Evolutionary conservation across 1,140 invertebrate species (phyloP), one percentile per base, ranked within the genome.

Genomic region (Diorhabda carinulata): DNA sequence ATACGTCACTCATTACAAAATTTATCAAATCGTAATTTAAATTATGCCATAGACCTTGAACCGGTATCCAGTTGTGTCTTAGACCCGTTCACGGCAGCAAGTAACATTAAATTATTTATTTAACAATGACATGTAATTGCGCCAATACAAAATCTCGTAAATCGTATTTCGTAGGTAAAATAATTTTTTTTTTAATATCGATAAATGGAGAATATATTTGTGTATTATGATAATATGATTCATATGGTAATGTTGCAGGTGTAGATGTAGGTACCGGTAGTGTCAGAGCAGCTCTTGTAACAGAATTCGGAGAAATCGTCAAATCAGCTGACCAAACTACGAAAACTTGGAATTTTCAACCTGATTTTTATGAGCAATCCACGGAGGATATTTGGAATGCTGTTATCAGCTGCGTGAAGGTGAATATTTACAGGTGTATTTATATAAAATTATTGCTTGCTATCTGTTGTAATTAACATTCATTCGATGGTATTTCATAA

Each of bases 191-290:
- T 8, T n/a, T 52, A 52, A 6, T n/a, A n/a, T 52, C 3, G n/a
- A 52, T 6, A 52, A 6, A n/a, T 52, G 3, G 47, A 25, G 25
- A 52, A 52, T 52, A 52, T 3, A 25, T 25, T 25, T 25, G 25
- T 25, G 25, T 25, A 25, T 25, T 25, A 25, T 25, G 25, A 25
- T 25, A 25, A 25, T 25, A 25, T 25, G 25, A 25, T 25, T 25
- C 25, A 25, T 25, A 25, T 25, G 25, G 57, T 43, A 91, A 88
- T 79, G 96, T 92, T 81, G 86, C 98, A 77, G 95, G 95, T 66
- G 93, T 98, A 25, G 96, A 98, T 83, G 95, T 98, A 40, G 96
- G 96, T 42, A 96, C 95, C 5, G 91, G 90, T 52, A 97, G 95
- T 84, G 93, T 89, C 7, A 81, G 96, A 70, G 94, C 91, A 25